Conservation (phyloP, 2,113 vertebrate genomes). For the Anguilla japonica region DNA sequence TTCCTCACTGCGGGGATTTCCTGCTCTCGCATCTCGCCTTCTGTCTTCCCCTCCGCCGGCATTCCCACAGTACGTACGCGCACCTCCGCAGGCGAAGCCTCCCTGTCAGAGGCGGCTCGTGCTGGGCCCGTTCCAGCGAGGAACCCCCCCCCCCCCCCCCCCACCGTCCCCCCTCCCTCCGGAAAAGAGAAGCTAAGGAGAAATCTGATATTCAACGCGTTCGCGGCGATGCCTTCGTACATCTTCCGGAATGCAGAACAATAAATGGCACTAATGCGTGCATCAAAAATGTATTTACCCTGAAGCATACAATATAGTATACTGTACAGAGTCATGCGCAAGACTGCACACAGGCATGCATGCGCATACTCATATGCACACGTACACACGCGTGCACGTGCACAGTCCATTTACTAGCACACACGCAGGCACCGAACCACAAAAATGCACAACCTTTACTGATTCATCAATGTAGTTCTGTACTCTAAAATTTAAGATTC, state of each 20-base stretch:
- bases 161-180: not conserved
- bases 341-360: constrained; percentile 13
- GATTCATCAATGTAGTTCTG: not conserved
- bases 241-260: not conserved
- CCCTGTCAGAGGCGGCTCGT: not conserved
- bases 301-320: not conserved
- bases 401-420: constrained; percentile 1
- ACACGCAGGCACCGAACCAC: not conserved
- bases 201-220: not conserved
- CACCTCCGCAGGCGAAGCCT: not conserved
- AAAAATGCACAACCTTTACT: not conserved
- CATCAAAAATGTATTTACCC: not conserved
- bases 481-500: no score
- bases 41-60: not conserved
- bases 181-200: not conserved
- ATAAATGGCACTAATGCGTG: not conserved
- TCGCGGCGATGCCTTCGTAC: not conserved
- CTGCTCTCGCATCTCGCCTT: not conserved
- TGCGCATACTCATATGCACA: constrained; percentile 22
- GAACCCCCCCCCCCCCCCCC: not conserved
- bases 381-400: constrained; percentile 2
- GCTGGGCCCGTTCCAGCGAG: not conserved
- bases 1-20: not conserved
- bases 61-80: not conserved
- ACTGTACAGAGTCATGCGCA: not conserved